phyloP scores from a whole-genome alignment of 1,140 invertebrate genomes.

The Ceratitis capitata region DNA sequence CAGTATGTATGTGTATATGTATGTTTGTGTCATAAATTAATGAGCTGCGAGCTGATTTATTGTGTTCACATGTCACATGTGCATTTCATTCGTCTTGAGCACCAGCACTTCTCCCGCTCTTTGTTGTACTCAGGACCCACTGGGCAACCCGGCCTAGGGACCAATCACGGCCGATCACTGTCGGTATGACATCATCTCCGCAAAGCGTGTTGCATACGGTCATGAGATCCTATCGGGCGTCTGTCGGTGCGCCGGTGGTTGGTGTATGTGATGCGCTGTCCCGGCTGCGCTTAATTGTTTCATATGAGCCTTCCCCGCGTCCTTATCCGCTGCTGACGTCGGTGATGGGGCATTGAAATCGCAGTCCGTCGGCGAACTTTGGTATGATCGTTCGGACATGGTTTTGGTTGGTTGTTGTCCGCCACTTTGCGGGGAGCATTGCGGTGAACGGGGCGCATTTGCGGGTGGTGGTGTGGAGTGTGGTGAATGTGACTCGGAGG shows the following conservation, averaged over 20 bases:
- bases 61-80: not conserved
- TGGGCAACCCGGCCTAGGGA: not conserved
- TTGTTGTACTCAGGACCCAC: too few species aligned
- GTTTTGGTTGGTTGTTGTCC: not conserved
- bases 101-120: too few species aligned
- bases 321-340: not conserved
- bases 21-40: not conserved
- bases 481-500: slow-evolving; percentile 62
- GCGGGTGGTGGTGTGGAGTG: slow-evolving; percentile 62
- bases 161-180: slow-evolving; percentile 43
- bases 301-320: too few species aligned
- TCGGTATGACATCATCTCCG: slow-evolving; percentile 61
- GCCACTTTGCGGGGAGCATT: not conserved
- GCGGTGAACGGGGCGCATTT: slow-evolving; percentile 51
- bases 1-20: not conserved
- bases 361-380: slow-evolving; percentile 47
- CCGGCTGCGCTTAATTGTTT: too few species aligned
- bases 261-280: not conserved
- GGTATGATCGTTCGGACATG: slow-evolving; percentile 40
- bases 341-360: not conserved
- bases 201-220: slow-evolving; percentile 61
- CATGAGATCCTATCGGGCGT: slow-evolving; percentile 63
- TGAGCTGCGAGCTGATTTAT: not conserved
- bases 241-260: slow-evolving; percentile 45
- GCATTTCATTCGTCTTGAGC: not conserved